Evolutionary conservation across 2,888 invertebrate genomes (phyloP).

Genomic region (Ernsta delagoae): DNA sequence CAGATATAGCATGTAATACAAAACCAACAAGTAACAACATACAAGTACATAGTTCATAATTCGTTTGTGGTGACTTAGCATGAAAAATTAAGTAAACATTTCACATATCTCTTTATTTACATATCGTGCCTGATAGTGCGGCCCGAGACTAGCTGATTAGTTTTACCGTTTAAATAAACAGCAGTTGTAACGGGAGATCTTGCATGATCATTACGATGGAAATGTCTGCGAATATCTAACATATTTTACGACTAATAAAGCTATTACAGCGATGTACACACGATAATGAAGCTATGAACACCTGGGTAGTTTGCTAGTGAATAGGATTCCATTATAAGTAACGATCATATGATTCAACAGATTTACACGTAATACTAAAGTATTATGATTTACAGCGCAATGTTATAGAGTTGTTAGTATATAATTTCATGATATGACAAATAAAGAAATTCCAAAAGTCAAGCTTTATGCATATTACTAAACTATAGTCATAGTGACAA

Average conservation of each 20-base stretch:
- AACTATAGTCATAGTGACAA: not conserved
- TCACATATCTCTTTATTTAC: constrained; percentile 15
- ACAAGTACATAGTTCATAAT: not conserved
- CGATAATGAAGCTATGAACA: constrained; percentile 42
- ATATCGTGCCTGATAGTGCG: constrained; percentile 24
- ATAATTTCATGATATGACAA: not conserved
- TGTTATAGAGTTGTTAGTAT: not conserved
- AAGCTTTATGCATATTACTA: not conserved
- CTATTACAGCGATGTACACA: constrained; percentile 10
- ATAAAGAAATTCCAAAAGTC: too few relatives aligned
- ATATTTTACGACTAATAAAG: constrained; percentile 35
- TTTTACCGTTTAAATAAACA: constrained; percentile 62
- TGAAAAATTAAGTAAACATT: constrained; percentile 1
- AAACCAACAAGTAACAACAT: not conserved
- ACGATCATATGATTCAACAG: constrained; percentile 14
- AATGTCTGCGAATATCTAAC: constrained; percentile 40
- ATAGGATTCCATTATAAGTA: constrained; percentile 28
- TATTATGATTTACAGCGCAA: constrained; percentile 28
- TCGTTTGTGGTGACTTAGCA: not conserved
- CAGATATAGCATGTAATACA: not conserved
- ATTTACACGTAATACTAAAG: constrained; percentile 13
- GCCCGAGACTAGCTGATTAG: constrained; percentile 39
- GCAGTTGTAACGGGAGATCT: constrained; percentile 56
- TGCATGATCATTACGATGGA: constrained; percentile 40
- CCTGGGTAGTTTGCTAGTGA: constrained; percentile 48